phyloP scores from a whole-genome alignment of 2,888 invertebrate species.

The Drosophila macrospina region DNA sequence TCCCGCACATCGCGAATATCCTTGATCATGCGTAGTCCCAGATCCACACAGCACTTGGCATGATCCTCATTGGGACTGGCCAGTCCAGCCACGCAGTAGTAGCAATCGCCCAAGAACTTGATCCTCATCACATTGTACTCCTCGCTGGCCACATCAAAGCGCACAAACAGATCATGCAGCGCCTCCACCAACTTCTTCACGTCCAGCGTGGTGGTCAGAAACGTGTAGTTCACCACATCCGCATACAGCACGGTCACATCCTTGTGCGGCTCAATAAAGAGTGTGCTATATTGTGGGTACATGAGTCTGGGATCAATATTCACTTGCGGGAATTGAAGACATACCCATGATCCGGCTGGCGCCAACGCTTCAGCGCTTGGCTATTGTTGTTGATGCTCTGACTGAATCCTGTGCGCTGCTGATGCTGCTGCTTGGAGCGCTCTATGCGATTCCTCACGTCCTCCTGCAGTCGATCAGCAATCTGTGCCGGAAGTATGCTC shows the following conservation, averaged over 20 bases:
- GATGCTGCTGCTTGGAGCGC: slow-evolving; percentile 85
- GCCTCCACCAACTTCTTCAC: slow-evolving; percentile 94
- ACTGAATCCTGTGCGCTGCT: slow-evolving; percentile 46
- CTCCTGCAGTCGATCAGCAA: slow-evolving; percentile 88
- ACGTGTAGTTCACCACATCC: slow-evolving; percentile 96
- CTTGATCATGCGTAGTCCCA: slow-evolving; percentile 96
- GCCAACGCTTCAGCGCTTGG: slow-evolving; percentile 79
- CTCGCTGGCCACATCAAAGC: slow-evolving; percentile 96
- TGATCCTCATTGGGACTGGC: slow-evolving; percentile 92
- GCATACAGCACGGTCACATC: slow-evolving; percentile 96
- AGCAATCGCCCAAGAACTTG: slow-evolving; percentile 97
- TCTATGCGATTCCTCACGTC: slow-evolving; percentile 87
- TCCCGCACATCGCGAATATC: slow-evolving; percentile 92
- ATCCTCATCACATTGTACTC: slow-evolving; percentile 92
- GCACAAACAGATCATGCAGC: slow-evolving; percentile 95
- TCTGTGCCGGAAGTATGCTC: slow-evolving; percentile 94
- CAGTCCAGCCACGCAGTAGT: slow-evolving; percentile 96
- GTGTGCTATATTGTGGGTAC: slow-evolving; percentile 87
- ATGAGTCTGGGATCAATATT: neutral
- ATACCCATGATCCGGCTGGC: slow-evolving; percentile 84
- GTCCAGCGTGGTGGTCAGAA: slow-evolving; percentile 90
- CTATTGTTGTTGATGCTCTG: slow-evolving; percentile 48
- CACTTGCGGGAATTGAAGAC: neutral
- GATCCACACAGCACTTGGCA: slow-evolving; percentile 95
- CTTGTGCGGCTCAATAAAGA: slow-evolving; percentile 94